Conservation (phyloP, 64 coral and sea anemone genomes). For the Montipora sp. region DNA sequence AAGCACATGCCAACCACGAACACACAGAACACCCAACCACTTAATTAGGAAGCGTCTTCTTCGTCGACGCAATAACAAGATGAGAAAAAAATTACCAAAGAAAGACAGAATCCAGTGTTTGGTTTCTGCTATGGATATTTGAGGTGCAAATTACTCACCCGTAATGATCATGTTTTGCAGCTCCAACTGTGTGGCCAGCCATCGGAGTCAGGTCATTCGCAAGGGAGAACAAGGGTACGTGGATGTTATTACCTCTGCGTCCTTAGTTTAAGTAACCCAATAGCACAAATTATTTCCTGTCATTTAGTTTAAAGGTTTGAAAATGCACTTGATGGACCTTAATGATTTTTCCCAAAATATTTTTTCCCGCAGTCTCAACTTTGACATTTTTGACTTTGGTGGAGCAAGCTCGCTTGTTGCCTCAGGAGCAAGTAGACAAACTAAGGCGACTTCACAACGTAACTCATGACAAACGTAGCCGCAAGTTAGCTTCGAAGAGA, state of each 20-base stretch:
- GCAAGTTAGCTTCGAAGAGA: not conserved
- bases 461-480: not conserved
- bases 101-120: no score
- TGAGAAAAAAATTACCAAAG: no score
- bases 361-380: not conserved
- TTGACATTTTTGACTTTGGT: conserved; percentile 8
- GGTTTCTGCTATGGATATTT: no score
- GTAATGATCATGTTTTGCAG: not conserved
- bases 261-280: no score
- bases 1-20: no score
- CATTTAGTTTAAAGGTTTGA: not conserved
- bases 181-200: conserved; percentile 5
- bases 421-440: conserved; percentile 2
- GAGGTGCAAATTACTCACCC: no score
- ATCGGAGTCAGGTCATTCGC: conserved; percentile 7
- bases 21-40: no score
- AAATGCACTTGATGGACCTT: no score
- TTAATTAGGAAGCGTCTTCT: no score
- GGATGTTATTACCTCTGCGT: not conserved
- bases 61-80: no score
- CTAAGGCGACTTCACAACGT: not conserved
- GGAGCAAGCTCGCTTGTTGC: not conserved
- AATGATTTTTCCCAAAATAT: not conserved
- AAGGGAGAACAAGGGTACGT: not conserved
- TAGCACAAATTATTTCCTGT: no score